A percentile compares a stretch with the other conserved stretches of the same genome.
Evolutionary conservation across 2,113 vertebrate species (phyloP).

Genomic region (Pyrgilauda ruficollis): DNA sequence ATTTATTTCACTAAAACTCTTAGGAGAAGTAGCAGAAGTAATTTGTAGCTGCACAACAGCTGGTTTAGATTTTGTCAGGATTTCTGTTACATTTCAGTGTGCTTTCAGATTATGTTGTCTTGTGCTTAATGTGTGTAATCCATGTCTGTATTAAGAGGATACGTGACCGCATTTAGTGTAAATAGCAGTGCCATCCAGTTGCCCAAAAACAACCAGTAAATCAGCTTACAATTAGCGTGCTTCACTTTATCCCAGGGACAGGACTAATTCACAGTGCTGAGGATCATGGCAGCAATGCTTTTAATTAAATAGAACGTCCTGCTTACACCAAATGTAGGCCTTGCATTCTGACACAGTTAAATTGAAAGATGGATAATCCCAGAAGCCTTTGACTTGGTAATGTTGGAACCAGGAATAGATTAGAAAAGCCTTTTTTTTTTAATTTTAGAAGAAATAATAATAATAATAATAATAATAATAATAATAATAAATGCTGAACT

Average conservation of each 20-base stretch:
- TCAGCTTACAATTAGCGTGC: conserved; percentile 49
- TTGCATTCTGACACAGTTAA: conserved; percentile 24
- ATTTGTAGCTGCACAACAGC: conserved; percentile 22
- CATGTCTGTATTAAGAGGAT: conserved; percentile 50
- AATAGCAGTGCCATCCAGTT: conserved; percentile 17
- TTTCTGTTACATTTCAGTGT: conserved; percentile 28
- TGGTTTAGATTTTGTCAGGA: conserved; percentile 35
- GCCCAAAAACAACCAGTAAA: conserved; percentile 32
- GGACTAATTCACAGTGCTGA: not conserved
- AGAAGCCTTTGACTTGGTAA: not conserved
- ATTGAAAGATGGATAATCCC: conserved; percentile 7
- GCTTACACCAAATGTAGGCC: not conserved
- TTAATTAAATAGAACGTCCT: conserved; percentile 49
- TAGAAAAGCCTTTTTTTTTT: not conserved
- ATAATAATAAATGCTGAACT: not conserved
- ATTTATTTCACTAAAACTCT: conserved; percentile 20
- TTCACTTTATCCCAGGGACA: conserved; percentile 1
- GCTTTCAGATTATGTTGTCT: conserved; percentile 49
- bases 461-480: not conserved
- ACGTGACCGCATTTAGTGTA: conserved; percentile 49
- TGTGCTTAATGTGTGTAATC: conserved; percentile 45
- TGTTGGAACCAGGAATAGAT: not conserved
- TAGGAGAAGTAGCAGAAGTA: conserved; percentile 7
- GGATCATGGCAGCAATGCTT: conserved; percentile 3
- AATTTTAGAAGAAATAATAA: not conserved